These are phyloP conservation scores for Ornithorhynchus anatinus DNA, from an alignment of 2,113 vertebrate species.

Conservation along the genomic window DNA sequence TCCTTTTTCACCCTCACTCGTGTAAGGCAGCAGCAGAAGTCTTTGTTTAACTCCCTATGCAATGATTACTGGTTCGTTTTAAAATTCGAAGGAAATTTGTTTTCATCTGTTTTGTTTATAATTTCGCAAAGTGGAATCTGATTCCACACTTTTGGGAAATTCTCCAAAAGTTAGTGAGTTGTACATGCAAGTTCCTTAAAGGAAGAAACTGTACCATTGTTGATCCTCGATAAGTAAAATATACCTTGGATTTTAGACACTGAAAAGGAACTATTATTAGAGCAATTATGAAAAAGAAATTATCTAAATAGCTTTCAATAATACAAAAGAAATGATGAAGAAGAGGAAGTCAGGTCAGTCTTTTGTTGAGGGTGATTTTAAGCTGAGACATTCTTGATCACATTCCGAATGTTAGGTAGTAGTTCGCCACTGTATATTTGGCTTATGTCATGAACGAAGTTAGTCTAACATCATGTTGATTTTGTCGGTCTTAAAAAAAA, in stretches of 20 bases:
- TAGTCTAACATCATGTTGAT: conserved; percentile 13
- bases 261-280: neutral
- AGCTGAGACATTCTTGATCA: neutral
- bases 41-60: neutral
- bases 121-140: too few species aligned
- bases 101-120: too few species aligned
- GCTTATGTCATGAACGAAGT: conserved; percentile 11
- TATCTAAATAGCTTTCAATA: neutral
- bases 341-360: neutral
- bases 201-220: too few species aligned
- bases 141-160: too few species aligned
- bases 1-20: neutral
- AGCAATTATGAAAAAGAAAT: neutral
- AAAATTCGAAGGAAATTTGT: too few species aligned
- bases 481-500: conserved; percentile 49
- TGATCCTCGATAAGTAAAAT: too few species aligned
- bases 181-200: too few species aligned
- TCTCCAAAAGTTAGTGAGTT: neutral
- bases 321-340: neutral
- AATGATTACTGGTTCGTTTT: too few species aligned
- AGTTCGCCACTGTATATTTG: conserved; percentile 10
- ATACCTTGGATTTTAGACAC: neutral
- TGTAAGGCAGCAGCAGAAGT: neutral
- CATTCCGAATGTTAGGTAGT: conserved; percentile 7
- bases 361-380: neutral